Percentiles rank a stretch among this genome's conserved stretches.
phyloP scores from a whole-genome alignment of 2,797 vertebrate species.

The Apogon talboti region DNA sequence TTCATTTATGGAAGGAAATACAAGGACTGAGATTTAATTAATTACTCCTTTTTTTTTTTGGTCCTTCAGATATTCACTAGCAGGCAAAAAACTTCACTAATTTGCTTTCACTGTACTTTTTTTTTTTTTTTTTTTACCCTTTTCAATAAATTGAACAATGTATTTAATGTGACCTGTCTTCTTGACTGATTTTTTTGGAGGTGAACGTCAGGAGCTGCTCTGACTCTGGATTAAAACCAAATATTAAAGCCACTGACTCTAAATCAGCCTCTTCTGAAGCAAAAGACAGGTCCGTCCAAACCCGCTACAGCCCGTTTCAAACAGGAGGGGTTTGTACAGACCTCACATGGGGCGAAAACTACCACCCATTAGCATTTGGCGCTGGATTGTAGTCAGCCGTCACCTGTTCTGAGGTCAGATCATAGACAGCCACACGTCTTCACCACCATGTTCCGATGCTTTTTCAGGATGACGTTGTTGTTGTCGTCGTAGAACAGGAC shows the following conservation, averaged over 20 bases:
- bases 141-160: conserved; percentile 76
- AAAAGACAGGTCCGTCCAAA: too few species aligned
- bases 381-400: too few species aligned
- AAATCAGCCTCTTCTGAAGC: too few species aligned
- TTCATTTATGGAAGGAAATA: conserved; percentile 11
- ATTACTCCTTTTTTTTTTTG: conserved; percentile 17
- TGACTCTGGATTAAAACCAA: too few species aligned
- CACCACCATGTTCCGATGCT: conserved; percentile 97
- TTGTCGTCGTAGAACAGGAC: conserved; percentile 98
- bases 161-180: conserved; percentile 60
- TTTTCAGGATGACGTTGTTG: conserved; percentile 98
- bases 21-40: too few species aligned
- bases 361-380: too few species aligned
- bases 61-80: conserved; percentile 37
- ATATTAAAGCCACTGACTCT: too few species aligned
- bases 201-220: neutral
- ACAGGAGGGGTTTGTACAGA: too few species aligned
- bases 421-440: conserved; percentile 95
- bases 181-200: conserved; percentile 16
- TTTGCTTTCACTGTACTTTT: conserved; percentile 53
- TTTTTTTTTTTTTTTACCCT: conserved; percentile 60
- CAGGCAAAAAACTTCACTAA: conserved; percentile 28
- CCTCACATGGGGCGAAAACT: too few species aligned
- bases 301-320: too few species aligned
- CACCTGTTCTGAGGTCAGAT: conserved; percentile 23